These are phyloP conservation scores for Chaetogeoica ovagalla DNA, from an alignment of 2,888 invertebrate genomes.

Conservation along the genomic window DNA sequence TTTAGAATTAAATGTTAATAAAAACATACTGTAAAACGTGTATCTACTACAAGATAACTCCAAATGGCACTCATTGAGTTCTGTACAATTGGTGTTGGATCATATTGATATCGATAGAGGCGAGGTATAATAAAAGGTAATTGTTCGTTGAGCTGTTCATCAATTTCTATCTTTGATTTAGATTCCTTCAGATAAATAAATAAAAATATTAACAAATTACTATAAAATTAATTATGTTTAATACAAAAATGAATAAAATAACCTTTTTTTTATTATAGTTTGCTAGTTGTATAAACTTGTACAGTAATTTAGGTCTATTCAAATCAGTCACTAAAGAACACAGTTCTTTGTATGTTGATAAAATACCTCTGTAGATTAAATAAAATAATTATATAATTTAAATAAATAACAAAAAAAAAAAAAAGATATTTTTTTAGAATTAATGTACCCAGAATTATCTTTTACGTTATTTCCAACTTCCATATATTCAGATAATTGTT, in stretches of 20 bases:
- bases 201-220: slow-evolving; percentile 60
- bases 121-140: slow-evolving; percentile 74
- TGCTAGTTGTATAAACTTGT: slow-evolving; percentile 94
- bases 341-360: slow-evolving; percentile 92
- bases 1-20: background rate
- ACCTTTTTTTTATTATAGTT: slow-evolving; percentile 72
- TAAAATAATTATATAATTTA: slow-evolving; percentile 32
- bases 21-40: slow-evolving; percentile 69
- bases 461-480: slow-evolving; percentile 33
- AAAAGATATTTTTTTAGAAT: background rate
- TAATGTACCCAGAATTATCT: slow-evolving; percentile 36
- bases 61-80: slow-evolving; percentile 93
- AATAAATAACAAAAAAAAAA: background rate
- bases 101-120: slow-evolving; percentile 77
- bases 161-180: slow-evolving; percentile 92
- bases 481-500: slow-evolving; percentile 52
- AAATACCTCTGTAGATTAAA: slow-evolving; percentile 69
- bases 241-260: slow-evolving; percentile 59
- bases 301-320: slow-evolving; percentile 91
- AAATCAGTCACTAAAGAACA: slow-evolving; percentile 77
- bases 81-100: slow-evolving; percentile 89
- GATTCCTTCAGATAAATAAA: slow-evolving; percentile 95
- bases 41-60: slow-evolving; percentile 84
- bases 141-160: slow-evolving; percentile 79
- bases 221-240: slow-evolving; percentile 60